These are phyloP conservation scores for Sorex araneus DNA, from an alignment of 2,113 vertebrate genomes.

Conservation along the genomic window DNA sequence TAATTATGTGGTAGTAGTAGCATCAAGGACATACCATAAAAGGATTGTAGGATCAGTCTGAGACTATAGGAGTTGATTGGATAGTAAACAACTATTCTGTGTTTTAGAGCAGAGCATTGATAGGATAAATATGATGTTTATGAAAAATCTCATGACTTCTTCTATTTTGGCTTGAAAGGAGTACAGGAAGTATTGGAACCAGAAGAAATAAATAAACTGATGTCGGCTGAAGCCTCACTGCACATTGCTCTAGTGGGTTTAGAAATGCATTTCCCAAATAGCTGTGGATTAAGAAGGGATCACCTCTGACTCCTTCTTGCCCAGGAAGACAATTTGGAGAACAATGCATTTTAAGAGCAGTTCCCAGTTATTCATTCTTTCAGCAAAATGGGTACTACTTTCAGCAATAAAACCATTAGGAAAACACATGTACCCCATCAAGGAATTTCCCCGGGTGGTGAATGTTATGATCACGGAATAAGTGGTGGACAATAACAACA, in stretches of 20 bases:
- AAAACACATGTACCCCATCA: not conserved
- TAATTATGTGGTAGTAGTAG: not conserved
- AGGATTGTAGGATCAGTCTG: not conserved
- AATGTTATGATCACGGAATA: not conserved
- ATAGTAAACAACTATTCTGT: not conserved
- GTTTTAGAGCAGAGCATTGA: not conserved
- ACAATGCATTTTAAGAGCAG: not conserved
- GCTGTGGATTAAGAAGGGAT: not conserved
- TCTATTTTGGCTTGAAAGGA: not conserved
- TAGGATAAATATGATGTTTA: not conserved
- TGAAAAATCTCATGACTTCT: not conserved
- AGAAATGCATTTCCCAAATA: not conserved
- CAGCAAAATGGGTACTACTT: not conserved
- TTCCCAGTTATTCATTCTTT: not conserved
- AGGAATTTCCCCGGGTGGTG: not conserved
- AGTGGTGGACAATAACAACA: not conserved
- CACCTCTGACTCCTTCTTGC: not conserved
- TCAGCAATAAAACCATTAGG: not conserved
- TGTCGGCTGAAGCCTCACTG: not conserved
- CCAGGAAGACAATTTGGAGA: conserved; percentile 10
- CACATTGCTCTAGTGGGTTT: not conserved
- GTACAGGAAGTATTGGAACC: not conserved
- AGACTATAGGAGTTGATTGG: not conserved
- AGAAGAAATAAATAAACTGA: conserved; percentile 11
- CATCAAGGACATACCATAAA: not conserved